Percentiles rank a stretch among this genome's conserved stretches.
Evolutionary conservation across 2,113 vertebrate genomes (phyloP).

Genomic region (Pseudonaja textilis): DNA sequence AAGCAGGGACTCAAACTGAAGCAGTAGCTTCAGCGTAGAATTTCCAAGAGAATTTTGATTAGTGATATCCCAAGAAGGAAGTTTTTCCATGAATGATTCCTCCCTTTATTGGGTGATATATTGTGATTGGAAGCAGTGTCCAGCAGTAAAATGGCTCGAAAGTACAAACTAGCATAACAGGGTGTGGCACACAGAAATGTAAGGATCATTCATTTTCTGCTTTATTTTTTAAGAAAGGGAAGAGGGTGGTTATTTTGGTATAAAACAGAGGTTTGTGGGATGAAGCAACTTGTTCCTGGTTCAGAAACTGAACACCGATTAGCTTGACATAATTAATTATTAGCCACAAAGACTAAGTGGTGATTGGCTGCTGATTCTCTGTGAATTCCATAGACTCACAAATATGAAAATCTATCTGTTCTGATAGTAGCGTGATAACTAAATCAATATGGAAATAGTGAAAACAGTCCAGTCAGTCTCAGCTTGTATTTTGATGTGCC

Average conservation of each 20-base stretch:
- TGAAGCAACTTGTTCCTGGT: not conserved
- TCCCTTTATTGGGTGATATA: not conserved
- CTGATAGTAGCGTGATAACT: not conserved
- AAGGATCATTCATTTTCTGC: not conserved
- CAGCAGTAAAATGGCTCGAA: not conserved
- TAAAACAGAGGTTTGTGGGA: not conserved
- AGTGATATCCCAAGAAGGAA: not conserved
- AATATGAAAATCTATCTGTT: not conserved
- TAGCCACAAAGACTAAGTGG: not conserved
- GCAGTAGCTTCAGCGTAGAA: not conserved
- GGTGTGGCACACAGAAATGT: not conserved
- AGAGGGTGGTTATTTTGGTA: not conserved
- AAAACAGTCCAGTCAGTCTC: not conserved
- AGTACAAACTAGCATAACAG: not conserved
- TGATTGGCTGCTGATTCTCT: not conserved
- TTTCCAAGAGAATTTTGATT: not conserved
- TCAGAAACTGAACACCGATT: not conserved
- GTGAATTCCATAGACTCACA: not conserved
- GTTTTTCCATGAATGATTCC: not conserved
- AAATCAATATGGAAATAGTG: not conserved
- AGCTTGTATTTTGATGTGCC: not conserved
- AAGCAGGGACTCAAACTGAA: not conserved
- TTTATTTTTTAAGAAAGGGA: not conserved
- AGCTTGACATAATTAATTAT: not conserved
- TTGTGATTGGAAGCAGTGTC: not conserved